A percentile compares a stretch with the other conserved stretches of the same genome.
phyloP scores from a whole-genome alignment of 2,113 vertebrate species.

The Sturnira hondurensis region DNA sequence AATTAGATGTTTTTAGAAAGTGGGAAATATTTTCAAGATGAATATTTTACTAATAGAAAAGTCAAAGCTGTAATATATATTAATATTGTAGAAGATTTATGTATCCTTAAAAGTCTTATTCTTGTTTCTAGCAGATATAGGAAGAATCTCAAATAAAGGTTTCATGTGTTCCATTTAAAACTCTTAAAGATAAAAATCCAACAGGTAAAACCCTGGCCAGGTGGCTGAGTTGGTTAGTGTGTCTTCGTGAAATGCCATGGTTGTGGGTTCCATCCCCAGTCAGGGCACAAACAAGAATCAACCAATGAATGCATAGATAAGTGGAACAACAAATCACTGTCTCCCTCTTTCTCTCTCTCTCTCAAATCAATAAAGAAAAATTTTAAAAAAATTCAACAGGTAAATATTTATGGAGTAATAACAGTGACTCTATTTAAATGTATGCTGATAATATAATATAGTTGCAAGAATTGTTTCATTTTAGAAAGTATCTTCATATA shows the following conservation, averaged over 20 bases:
- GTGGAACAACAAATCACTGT: too few relatives aligned
- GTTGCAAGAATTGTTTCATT: background rate
- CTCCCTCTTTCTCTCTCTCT: too few relatives aligned
- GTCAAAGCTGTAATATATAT: background rate
- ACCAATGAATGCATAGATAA: too few relatives aligned
- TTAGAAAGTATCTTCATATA: background rate
- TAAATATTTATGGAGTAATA: background rate
- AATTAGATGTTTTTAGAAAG: conserved; percentile 25
- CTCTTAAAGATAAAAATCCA: background rate
- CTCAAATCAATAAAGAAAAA: background rate
- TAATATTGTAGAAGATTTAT: background rate
- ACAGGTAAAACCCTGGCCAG: background rate
- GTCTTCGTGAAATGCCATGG: background rate
- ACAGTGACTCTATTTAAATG: background rate
- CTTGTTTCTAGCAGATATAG: background rate
- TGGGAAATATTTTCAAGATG: conserved; percentile 25
- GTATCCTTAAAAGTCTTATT: background rate
- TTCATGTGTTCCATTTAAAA: background rate
- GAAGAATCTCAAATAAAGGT: background rate
- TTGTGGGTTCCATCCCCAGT: background rate
- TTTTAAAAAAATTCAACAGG: background rate
- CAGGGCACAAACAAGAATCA: background rate
- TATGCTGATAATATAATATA: background rate
- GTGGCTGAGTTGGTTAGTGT: background rate
- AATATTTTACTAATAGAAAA: background rate